Base-by-base conservation (phyloP, 2,113 vertebrate species). In the Semnopithecus entellus region DNA sequence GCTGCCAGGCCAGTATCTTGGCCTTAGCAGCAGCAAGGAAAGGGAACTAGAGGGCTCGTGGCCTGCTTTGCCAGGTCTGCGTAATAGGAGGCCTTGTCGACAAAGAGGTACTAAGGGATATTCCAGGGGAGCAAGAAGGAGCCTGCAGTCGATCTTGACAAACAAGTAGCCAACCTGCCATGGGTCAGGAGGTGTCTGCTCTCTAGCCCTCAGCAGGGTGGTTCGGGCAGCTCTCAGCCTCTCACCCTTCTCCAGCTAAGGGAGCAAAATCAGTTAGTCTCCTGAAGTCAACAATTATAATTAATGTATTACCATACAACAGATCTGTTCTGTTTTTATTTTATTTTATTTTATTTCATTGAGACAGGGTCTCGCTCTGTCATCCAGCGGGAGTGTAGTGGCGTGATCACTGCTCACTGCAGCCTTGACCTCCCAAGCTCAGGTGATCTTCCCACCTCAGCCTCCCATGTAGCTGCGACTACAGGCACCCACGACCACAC, bases 161-260 rank as follows among this genome's bases (percentile, higher is more conserved):
- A 2, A 18, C 20, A 38, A 64, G 35, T 68, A 72, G 70, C 40
- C 43, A 57, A 40, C 1, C 35, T n/a, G 73, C 2, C 16, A 1
- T 9, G 8, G 45, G 1, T 8, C 9, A 1, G 23, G 10, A 48
- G 3, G 43, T 0, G n/a, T 0, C 25, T 83, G 57, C 45, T 52
- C 48, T 83, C 32, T 6, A 3, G 25, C 76, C 20, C 27, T 72
- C 32, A 12, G 52, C 52, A 64, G 30, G 10, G 13, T 20, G 40
- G 38, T 40, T 73, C 59, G 35, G 12, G 48, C 16, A 43, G 23
- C 22, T 85, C 40, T 73, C 8, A 70, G 45, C 32, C 20, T 61
- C 45, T 86, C 22, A 76, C 9, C 43, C 73, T 79, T 80, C n/a
- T 57, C 85, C 38, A 81, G 48, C 10, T 55, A 75, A 61, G 38